Conservation (phyloP, 2,888 invertebrate genomes). For the Andrena flavipes region DNA sequence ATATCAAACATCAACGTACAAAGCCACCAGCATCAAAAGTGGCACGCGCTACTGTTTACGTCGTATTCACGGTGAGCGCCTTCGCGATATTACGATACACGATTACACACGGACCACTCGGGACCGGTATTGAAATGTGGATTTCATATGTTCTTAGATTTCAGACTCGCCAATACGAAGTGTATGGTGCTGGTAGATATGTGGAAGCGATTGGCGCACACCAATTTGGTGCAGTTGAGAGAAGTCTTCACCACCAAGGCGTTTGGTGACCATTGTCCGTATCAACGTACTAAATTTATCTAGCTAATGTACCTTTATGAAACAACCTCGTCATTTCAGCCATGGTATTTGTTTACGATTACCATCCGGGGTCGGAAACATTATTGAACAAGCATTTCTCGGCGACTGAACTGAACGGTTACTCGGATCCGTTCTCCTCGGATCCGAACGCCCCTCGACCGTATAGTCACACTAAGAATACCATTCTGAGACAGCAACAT, state of each 20-base stretch:
- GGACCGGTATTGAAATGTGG: constrained; percentile 42
- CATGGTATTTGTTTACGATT: constrained; percentile 98
- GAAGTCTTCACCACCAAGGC: constrained; percentile 98
- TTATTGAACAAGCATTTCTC: constrained; percentile 94
- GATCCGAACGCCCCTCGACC: constrained; percentile 93
- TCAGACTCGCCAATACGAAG: constrained; percentile 92
- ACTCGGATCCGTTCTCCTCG: constrained; percentile 92
- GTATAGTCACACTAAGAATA: constrained; percentile 93
- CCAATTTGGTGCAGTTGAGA: constrained; percentile 96
- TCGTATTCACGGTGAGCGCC: constrained; percentile 91
- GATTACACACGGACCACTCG: neutral
- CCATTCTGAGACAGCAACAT: constrained; percentile 91
- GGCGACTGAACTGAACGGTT: constrained; percentile 88
- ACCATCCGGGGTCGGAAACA: constrained; percentile 96
- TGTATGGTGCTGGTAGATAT: constrained; percentile 94
- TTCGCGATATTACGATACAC: neutral
- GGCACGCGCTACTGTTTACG: constrained; percentile 94
- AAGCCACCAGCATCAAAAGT: constrained; percentile 94
- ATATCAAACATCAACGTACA: constrained; percentile 94
- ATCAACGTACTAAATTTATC: constrained; percentile 21
- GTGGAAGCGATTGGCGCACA: constrained; percentile 98
- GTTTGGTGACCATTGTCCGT: constrained; percentile 97
- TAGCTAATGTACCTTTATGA: constrained; percentile 20
- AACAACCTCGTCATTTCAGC: constrained; percentile 87
- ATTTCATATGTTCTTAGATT: constrained; percentile 86